Evolutionary conservation across 2,113 vertebrate species (phyloP), one percentile per base, ranked within the genome.

Genomic region (Callospermophilus lateralis): DNA sequence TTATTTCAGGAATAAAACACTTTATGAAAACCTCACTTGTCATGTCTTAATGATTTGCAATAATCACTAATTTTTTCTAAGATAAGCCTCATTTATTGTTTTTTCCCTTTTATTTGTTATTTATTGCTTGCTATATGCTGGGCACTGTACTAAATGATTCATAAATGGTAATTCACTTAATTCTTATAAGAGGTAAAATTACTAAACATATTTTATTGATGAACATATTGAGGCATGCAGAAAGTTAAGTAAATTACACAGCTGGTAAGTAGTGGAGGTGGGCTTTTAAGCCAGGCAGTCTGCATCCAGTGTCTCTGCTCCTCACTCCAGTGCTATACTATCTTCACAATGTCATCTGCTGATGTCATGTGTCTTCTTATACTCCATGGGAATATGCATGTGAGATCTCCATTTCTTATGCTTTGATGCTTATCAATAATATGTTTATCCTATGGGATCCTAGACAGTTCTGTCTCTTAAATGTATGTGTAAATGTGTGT

Each of bases 1-100:
- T 84, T 93, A 79, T 92, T 96, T 90, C 65, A 92, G n/a, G 19
- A 88, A 94, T 84, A 17, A 39, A 84, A 76, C 15, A 55, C n/a
- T 93, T 95, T 84, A 70, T 88, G n/a, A 93, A 51, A 74, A 84
- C 8, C 51, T 93, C 24, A 89, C 20, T 73, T 70, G 20, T 88
- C 48, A 30, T 80, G 34, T 80, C 15, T 87, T 95, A 61, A 53
- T 30, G 78, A 87, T 90, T 96, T 89, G 28, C 39, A 67, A 68
- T 83, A 85, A 61, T 76, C n/a, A 72, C 4, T 79, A 70, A 53
- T 45, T 93, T 96, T 79, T 96, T 72, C 53, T 87, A 74, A 84
- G 55, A 39, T 79, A 87, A 84, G 22, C 7, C 1, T 78, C 11
- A 72, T 85, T 65, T 67, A 30, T 79, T 79, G 0, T 88, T 94